A percentile compares a stretch with the other conserved stretches of the same genome.
Evolutionary conservation across 2,113 vertebrate species (phyloP).

Genomic region (Istiophorus platypterus): DNA sequence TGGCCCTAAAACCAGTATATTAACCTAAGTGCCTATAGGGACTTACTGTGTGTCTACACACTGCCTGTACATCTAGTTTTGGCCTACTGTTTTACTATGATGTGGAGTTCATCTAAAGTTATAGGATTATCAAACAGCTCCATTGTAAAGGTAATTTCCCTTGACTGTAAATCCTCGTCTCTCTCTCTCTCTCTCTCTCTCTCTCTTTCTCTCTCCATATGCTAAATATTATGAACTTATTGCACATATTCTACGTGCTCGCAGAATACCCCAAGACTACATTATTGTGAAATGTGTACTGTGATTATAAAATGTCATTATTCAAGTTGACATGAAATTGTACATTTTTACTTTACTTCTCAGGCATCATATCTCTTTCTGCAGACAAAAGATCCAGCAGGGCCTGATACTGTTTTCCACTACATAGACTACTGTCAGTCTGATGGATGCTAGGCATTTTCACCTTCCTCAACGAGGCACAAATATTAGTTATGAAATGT

Average conservation of each 20-base stretch:
- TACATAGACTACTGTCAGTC: conserved; percentile 45
- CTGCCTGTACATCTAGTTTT: background rate
- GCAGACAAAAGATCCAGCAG: conserved; percentile 52
- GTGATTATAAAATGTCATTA: conserved; percentile 56
- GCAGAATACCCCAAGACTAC: conserved; percentile 6
- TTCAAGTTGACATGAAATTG: conserved; percentile 41
- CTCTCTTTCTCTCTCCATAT: background rate
- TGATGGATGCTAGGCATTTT: conserved; percentile 51
- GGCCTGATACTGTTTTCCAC: conserved; percentile 9
- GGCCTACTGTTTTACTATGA: background rate
- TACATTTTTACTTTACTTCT: conserved; percentile 30
- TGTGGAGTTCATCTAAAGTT: background rate
- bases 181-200: too few relatives aligned
- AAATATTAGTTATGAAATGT: conserved; percentile 70
- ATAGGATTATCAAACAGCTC: background rate
- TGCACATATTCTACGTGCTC: conserved; percentile 7
- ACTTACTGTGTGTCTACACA: background rate
- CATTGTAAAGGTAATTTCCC: background rate
- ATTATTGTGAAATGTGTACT: conserved; percentile 16
- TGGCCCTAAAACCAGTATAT: background rate
- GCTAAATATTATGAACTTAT: background rate
- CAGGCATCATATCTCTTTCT: conserved; percentile 32
- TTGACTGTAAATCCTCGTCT: background rate
- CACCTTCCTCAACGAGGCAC: conserved; percentile 50
- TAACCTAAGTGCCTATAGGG: background rate